A percentile compares a stretch with the other conserved stretches of the same genome.
Conservation (phyloP, 2,888 invertebrate genomes). For the Hyposoter dolosus region DNA sequence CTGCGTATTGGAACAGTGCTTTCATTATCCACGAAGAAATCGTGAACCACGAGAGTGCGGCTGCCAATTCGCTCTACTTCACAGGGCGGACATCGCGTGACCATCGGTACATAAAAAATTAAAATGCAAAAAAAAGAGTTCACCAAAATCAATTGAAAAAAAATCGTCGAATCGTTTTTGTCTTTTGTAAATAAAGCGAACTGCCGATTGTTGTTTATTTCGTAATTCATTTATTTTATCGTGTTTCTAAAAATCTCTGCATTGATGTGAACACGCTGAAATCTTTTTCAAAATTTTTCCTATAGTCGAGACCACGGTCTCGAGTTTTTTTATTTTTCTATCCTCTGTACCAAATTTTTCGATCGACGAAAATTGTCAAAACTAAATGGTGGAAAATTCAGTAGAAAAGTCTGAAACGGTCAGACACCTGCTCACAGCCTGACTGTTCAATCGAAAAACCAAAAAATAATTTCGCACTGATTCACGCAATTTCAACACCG, state of each 20-base stretch:
- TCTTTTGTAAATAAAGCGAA: constrained; percentile 33
- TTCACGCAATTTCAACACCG: constrained; percentile 58
- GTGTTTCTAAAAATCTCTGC: constrained; percentile 13
- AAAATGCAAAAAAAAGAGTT: constrained; percentile 35
- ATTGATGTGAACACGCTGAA: constrained; percentile 60
- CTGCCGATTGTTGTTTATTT: constrained; percentile 22
- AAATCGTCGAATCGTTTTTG: constrained; percentile 26
- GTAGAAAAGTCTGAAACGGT: constrained; percentile 39
- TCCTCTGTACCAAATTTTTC: neutral
- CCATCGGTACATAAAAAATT: constrained; percentile 81
- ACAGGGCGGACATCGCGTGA: constrained; percentile 91
- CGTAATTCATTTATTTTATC: neutral
- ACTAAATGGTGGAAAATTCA: constrained; percentile 8
- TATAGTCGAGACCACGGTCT: neutral
- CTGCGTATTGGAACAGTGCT: constrained; percentile 95
- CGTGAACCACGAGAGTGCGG: constrained; percentile 93
- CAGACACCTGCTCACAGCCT: constrained; percentile 31
- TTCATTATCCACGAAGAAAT: constrained; percentile 92
- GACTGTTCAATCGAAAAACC: neutral
- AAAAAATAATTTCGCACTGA: neutral
- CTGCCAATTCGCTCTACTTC: constrained; percentile 95
- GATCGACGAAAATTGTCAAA: neutral
- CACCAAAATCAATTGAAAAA: neutral
- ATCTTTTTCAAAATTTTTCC: neutral
- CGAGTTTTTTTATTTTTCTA: neutral